Conservation (phyloP, 2,888 invertebrate species). For the Synergus laeviventris region DNA sequence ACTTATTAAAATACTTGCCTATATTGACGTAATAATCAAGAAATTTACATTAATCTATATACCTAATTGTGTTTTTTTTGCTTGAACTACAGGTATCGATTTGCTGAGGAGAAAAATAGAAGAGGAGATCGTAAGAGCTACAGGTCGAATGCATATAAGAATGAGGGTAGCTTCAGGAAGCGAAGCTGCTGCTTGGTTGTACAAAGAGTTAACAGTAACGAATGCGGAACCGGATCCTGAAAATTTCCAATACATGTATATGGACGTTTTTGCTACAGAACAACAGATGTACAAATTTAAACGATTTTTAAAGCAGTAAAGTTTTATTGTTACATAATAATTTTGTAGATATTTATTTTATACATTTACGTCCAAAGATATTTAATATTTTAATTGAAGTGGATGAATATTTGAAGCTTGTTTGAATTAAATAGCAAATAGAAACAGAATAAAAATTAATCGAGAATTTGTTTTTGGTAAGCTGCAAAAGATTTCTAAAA, state of each 20-base stretch:
- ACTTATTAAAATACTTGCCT: neutral
- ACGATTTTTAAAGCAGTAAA: constrained; percentile 63
- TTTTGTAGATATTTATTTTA: neutral
- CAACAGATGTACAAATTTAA: constrained; percentile 79
- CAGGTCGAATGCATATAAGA: constrained; percentile 77
- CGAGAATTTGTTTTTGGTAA: too few relatives aligned
- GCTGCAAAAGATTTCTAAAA: too few relatives aligned
- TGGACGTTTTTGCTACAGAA: constrained; percentile 80
- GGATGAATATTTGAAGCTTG: too few relatives aligned
- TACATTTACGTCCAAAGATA: too few relatives aligned
- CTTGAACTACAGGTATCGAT: constrained; percentile 74
- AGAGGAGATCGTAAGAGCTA: constrained; percentile 77
- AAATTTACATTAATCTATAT: constrained; percentile 3
- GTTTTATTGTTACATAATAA: neutral
- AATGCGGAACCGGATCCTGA: constrained; percentile 76
- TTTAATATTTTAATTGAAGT: too few relatives aligned
- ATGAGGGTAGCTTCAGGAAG: constrained; percentile 81
- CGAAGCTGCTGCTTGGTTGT: constrained; percentile 81
- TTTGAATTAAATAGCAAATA: too few relatives aligned
- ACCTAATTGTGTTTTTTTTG: too few relatives aligned
- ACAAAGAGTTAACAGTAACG: constrained; percentile 81
- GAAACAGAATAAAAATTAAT: too few relatives aligned
- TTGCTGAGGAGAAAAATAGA: constrained; percentile 76
- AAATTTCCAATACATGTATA: constrained; percentile 78
- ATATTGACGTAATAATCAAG: neutral